phyloP scores from a whole-genome alignment of 2,888 invertebrate species.

The Acholoe squamosa region DNA sequence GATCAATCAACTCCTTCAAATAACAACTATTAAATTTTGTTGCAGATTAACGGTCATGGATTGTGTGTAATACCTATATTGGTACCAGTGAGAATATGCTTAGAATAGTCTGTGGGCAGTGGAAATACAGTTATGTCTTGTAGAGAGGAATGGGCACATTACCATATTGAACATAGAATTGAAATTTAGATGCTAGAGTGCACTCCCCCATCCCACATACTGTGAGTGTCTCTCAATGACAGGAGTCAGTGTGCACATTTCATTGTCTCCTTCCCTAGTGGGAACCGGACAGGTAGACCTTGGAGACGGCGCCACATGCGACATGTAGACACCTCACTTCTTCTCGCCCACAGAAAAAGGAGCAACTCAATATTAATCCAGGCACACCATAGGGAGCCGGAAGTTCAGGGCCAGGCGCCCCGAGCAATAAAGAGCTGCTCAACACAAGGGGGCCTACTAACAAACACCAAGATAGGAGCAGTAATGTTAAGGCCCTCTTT shows the following conservation, averaged over 20 bases:
- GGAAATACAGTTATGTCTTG: too few relatives aligned
- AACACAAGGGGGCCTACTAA: neutral
- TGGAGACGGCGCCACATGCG: neutral
- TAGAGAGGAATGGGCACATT: too few relatives aligned
- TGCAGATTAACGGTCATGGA: too few relatives aligned
- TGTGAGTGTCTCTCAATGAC: too few relatives aligned
- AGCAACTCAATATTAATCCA: constrained; percentile 21
- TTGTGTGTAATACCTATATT: too few relatives aligned
- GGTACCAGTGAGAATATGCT: too few relatives aligned
- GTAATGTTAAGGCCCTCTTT: neutral
- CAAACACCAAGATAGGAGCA: neutral
- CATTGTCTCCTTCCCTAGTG: neutral
- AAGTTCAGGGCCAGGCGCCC: constrained; percentile 24
- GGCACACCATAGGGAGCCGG: neutral
- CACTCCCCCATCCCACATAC: too few relatives aligned
- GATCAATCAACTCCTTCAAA: too few relatives aligned
- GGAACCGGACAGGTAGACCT: neutral
- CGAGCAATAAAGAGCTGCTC: constrained; percentile 7
- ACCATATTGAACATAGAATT: too few relatives aligned
- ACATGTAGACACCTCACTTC: neutral
- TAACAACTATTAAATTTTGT: too few relatives aligned
- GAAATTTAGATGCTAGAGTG: too few relatives aligned
- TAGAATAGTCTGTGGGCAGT: too few relatives aligned
- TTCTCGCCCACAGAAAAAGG: neutral
- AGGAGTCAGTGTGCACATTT: neutral